phyloP scores from a whole-genome alignment of 2,797 vertebrate genomes.

The Psittacula echo region DNA sequence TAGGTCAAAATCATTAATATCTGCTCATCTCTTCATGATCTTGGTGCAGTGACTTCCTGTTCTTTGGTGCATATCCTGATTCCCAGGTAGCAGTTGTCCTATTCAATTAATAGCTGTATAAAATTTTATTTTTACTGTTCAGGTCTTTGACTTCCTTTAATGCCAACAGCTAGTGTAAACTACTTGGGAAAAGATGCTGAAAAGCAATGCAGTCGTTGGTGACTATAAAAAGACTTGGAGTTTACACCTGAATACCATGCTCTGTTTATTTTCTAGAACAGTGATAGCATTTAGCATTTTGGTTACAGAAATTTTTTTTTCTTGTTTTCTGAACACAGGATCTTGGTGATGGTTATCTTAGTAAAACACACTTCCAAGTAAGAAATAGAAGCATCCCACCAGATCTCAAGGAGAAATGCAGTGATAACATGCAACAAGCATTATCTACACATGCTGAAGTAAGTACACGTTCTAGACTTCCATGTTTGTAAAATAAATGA shows the following conservation, averaged over 20 bases:
- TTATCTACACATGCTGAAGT: conserved; percentile 66
- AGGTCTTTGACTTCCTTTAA: background rate
- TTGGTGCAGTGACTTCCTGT: background rate
- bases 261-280: conserved; percentile 38
- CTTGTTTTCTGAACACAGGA: conserved; percentile 70
- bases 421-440: background rate
- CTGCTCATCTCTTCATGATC: background rate
- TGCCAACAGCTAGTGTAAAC: background rate
- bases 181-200: conserved; percentile 1
- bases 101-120: background rate
- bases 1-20: background rate
- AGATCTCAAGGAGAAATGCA: conserved; percentile 45
- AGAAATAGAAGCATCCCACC: conserved; percentile 51
- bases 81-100: background rate
- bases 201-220: background rate
- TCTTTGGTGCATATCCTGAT: background rate
- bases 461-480: conserved; percentile 35
- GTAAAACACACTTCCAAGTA: conserved; percentile 80
- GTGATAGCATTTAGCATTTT: conserved; percentile 1
- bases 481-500: background rate
- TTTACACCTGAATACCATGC: background rate
- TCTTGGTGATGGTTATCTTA: conserved; percentile 81
- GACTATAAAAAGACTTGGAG: conserved; percentile 18
- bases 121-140: background rate
- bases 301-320: conserved; percentile 30